A percentile compares a stretch with the other conserved stretches of the same genome.
These are phyloP conservation scores for Drosophila barbarae DNA, from an alignment of 2,888 invertebrate genomes.

Conservation along the genomic window DNA sequence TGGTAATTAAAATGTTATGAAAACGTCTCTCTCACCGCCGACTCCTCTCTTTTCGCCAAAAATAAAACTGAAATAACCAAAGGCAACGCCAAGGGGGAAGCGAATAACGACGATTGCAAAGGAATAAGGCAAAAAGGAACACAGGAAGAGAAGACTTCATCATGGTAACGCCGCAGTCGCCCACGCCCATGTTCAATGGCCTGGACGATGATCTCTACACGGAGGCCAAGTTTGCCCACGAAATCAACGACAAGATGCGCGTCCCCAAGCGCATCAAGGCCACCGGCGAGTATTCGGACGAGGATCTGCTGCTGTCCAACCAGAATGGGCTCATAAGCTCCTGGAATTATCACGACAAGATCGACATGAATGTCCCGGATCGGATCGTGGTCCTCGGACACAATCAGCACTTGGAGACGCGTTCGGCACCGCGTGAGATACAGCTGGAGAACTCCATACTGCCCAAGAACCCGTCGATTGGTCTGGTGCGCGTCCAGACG, in stretches of 20 bases:
- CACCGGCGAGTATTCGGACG: constrained; percentile 85
- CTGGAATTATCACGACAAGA: constrained; percentile 87
- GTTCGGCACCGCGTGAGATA: constrained; percentile 92
- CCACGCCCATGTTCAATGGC: constrained; percentile 82
- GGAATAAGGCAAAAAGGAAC: constrained; percentile 2
- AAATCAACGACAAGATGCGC: constrained; percentile 90
- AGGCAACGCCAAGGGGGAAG: constrained; percentile 11
- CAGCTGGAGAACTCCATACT: constrained; percentile 90
- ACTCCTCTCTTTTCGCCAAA: constrained; percentile 31
- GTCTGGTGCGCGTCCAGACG: constrained; percentile 90
- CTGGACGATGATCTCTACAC: constrained; percentile 83
- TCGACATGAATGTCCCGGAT: constrained; percentile 96
- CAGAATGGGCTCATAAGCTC: constrained; percentile 82
- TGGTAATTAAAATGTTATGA: constrained; percentile 60
- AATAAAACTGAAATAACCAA: constrained; percentile 6
- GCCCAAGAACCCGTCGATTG: constrained; percentile 82
- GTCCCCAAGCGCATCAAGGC: constrained; percentile 90
- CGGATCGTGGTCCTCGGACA: constrained; percentile 93
- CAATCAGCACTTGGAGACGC: constrained; percentile 84
- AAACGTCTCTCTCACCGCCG: constrained; percentile 62
- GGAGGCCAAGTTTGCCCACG: constrained; percentile 85
- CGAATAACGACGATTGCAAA: constrained; percentile 20
- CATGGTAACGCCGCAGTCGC: constrained; percentile 84
- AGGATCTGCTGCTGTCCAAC: constrained; percentile 83
- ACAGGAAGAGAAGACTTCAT: constrained; percentile 11